phyloP scores from a whole-genome alignment of 2,113 vertebrate species.

The Brachirus orientalis region DNA sequence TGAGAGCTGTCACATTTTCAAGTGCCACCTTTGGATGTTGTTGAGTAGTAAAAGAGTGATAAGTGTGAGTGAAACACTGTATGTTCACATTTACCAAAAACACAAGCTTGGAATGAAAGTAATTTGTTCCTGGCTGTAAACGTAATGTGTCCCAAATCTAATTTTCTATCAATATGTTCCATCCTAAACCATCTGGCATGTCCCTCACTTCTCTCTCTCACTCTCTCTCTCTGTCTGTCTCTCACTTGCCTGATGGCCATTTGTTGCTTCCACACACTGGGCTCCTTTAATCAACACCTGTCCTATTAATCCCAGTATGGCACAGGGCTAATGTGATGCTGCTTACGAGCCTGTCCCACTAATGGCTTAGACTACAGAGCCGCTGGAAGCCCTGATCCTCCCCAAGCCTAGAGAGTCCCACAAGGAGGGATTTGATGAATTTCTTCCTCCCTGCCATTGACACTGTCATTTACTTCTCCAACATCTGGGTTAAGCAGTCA shows the following conservation, averaged over 20 bases:
- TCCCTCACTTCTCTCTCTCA: conserved; percentile 9
- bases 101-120: conserved; percentile 24
- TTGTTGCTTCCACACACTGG: conserved; percentile 66
- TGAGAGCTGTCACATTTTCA: conserved; percentile 7
- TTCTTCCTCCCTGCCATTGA: conserved; percentile 67
- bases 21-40: background rate
- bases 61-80: conserved; percentile 7
- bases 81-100: conserved; percentile 40
- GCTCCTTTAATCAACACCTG: conserved; percentile 82
- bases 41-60: conserved; percentile 10
- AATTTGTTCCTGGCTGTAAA: conserved; percentile 62
- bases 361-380: conserved; percentile 67
- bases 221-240: conserved; percentile 34
- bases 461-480: conserved; percentile 77
- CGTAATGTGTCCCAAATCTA: conserved; percentile 69
- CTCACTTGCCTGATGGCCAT: conserved; percentile 58
- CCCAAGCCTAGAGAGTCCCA: conserved; percentile 61
- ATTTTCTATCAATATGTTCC: conserved; percentile 80
- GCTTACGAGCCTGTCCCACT: conserved; percentile 69
- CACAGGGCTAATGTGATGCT: conserved; percentile 75
- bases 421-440: conserved; percentile 75
- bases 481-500: conserved; percentile 79
- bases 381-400: conserved; percentile 49
- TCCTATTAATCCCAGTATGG: conserved; percentile 80
- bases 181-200: conserved; percentile 75